phyloP scores from a whole-genome alignment of 1,140 invertebrate species.

The Magallana ariakensis region DNA sequence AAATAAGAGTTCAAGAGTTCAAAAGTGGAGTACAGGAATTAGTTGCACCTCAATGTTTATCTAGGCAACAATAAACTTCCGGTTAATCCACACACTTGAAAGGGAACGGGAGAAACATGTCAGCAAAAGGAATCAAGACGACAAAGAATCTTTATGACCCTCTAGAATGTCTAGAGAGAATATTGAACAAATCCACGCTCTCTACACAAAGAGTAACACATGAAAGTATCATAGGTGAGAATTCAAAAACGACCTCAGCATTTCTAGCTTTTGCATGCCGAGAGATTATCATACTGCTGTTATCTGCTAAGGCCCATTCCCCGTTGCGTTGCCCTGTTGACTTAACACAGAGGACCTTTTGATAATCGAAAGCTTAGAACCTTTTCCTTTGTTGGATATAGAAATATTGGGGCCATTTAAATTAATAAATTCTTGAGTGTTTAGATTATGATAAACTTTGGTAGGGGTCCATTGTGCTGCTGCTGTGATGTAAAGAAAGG shows the following conservation, averaged over 20 bases:
- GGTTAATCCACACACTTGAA: conserved; percentile 21
- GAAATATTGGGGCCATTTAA: conserved; percentile 36
- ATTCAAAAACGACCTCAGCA: not conserved
- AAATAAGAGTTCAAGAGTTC: too few relatives aligned
- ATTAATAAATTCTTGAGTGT: conserved; percentile 16
- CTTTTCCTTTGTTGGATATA: not conserved
- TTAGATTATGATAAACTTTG: conserved; percentile 30
- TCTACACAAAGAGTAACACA: conserved; percentile 17
- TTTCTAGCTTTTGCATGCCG: not conserved
- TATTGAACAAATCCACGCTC: not conserved
- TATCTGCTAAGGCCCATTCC: not conserved
- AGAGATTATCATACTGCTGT: not conserved
- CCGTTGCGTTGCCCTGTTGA: conserved; percentile 23
- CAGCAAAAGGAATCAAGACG: conserved; percentile 10
- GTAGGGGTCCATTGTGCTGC: conserved; percentile 1
- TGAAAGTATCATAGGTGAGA: conserved; percentile 9
- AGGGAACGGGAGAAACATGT: not conserved
- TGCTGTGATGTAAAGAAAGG: conserved; percentile 30
- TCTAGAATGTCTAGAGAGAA: conserved; percentile 18
- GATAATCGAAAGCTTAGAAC: conserved; percentile 24
- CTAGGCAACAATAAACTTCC: conserved; percentile 38
- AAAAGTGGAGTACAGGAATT: not conserved
- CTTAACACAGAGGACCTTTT: conserved; percentile 15
- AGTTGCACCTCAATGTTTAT: conserved; percentile 22
- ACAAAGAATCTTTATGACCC: conserved; percentile 31